Evolutionary conservation across 2,888 invertebrate genomes (phyloP), one percentile per base, ranked within the genome.

Genomic region (Odontomyia ornata): DNA sequence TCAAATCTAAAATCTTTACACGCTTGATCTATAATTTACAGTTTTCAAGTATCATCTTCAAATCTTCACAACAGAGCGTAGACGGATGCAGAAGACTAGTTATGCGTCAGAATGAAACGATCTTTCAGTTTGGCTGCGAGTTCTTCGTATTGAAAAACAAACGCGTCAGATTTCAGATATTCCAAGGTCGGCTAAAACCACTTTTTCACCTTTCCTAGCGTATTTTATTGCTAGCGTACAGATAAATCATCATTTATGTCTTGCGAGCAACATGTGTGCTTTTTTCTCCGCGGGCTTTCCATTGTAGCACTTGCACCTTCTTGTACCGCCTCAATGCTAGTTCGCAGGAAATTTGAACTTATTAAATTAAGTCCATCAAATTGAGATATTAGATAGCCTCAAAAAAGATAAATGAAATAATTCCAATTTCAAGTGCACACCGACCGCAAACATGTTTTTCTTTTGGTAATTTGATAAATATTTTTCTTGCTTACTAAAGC

Each of bases 121-220:
- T 23, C 21, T 25, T n/a, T 60, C 21, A 11, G 18, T 60, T 25
- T 60, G 9, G 65, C 36, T 65, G 25, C 30, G 46, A 69, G 46
- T 27, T 69, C 13, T 47, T 46, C 69, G 23, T 25, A 13, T 60
- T 60, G 11, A 46, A 65, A 65, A 36, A 23, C 15, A 69, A 69
- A 23, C 47, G 30, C 46, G 27, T 46, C 69, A 69, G 69, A 69
- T 69, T 69, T 69, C 18, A 69, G 69, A 69, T 47, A 69, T 47
- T 69, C 69, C 69, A 69, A 69, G 69, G 69, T 69, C 69, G 69
- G 30, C 30, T 23, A 11, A 47, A 69, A 69, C 47, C 69, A 69
- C 69, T 69, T 43, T 69, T 69, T 69, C 69, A 69, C 69, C 69
- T 69, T 69, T 69, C 46, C 25, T 15, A 11, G 65, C 28, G 65